phyloP scores from a whole-genome alignment of 2,113 vertebrate genomes.

The Forbesichthys agassizii region DNA sequence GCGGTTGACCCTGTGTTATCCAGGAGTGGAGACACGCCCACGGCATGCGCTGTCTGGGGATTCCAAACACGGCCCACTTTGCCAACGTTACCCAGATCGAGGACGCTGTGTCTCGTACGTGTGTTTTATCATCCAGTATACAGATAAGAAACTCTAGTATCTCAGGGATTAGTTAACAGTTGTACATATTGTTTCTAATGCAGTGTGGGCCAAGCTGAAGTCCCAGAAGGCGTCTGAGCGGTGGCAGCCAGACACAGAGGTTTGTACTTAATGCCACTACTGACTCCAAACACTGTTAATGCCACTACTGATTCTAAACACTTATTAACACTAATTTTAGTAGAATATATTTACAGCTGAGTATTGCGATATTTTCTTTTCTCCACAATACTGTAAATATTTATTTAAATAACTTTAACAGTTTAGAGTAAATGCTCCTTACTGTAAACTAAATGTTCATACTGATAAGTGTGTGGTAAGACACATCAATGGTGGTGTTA shows the following conservation, averaged over 20 bases:
- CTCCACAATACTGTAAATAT: too few relatives aligned
- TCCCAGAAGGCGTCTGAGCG: slow-evolving; percentile 94
- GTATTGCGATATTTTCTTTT: too few relatives aligned
- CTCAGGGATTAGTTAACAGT: background rate
- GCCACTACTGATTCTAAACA: too few relatives aligned
- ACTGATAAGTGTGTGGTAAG: too few relatives aligned
- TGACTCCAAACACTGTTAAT: too few relatives aligned
- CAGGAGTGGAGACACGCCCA: slow-evolving; percentile 98
- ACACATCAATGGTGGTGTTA: too few relatives aligned
- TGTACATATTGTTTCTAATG: slow-evolving; percentile 2
- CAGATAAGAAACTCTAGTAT: background rate
- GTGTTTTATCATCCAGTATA: background rate
- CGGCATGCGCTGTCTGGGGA: slow-evolving; percentile 95
- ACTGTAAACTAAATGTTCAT: too few relatives aligned
- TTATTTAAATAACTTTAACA: too few relatives aligned
- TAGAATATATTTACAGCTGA: too few relatives aligned
- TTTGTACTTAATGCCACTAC: slow-evolving; percentile 54
- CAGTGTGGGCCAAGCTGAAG: slow-evolving; percentile 98
- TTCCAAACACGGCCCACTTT: slow-evolving; percentile 97
- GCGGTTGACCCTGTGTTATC: background rate
- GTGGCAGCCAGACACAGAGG: slow-evolving; percentile 99
- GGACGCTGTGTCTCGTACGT: slow-evolving; percentile 94
- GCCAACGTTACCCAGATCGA: slow-evolving; percentile 99
- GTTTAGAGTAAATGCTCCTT: too few relatives aligned
- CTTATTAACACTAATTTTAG: too few relatives aligned